Base-by-base conservation (phyloP, 1,140 invertebrate genomes). In the Drosophila parvula region DNA sequence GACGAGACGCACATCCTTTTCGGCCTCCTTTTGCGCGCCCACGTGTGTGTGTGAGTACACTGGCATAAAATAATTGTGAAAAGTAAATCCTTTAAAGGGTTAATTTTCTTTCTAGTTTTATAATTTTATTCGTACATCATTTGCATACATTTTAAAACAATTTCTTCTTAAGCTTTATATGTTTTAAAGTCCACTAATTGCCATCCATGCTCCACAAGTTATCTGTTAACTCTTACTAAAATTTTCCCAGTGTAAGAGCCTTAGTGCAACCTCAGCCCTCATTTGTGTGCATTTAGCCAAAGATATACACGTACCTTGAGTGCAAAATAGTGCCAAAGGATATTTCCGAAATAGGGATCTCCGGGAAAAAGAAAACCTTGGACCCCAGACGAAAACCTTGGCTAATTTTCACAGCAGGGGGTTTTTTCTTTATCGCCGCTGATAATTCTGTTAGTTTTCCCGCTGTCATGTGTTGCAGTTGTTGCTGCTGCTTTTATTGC, bases 1-100 rank as follows among this genome's bases (percentile, higher is more conserved):
- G 78, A 22, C 22, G 22, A 22, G 27, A 67, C 65, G 65, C 74
- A 84, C 70, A 89, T 89, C 84, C 85, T 89, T 88, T 78, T 85
- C 74, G 80, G 79, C 79, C 67, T 68, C 60, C 77, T 90, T 86
- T 84, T 70, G 74, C 77, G 73, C 81, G 79, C 65, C 78, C 83
- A 79, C 69, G 80, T 83, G 63, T 74, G 78, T 70, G 82, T 83
- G 64, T 58, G 64, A 68, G 57, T 41, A 27, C 38, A 30, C 36
- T 34, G 50, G 6, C 4, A 27, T 28, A 43, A 43, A 34, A 5
- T 0, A 1, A 0, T 5, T 9, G 32, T 22, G 7, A 9, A 14
- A 9, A 6, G 4, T 14, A 2, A 0, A 4, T 9, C 18, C 5
- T 1, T 32, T 5, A 0, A 5, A 7, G 10, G 48, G 11, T 34